Evolutionary conservation across 1,140 invertebrate genomes (phyloP).

Genomic region (Babylonia areolata): DNA sequence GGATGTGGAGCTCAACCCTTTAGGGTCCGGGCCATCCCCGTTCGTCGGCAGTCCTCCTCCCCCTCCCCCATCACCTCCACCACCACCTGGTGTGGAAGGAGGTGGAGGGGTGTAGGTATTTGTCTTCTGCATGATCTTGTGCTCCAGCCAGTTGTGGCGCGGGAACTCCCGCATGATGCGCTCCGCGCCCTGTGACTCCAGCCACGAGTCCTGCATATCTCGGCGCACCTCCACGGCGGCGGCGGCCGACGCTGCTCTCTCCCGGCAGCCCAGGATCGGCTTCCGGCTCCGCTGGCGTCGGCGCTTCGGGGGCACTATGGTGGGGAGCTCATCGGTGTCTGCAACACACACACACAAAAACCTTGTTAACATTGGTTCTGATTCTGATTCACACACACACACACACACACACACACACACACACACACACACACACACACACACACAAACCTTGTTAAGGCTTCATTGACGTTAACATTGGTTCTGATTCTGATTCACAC

Average conservation of each 20-base stretch:
- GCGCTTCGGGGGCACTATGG: constrained; percentile 44
- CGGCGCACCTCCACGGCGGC: not conserved
- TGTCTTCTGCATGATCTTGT: constrained; percentile 50
- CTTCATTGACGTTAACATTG: no score
- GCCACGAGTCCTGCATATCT: constrained; percentile 29
- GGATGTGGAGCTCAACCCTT: no score
- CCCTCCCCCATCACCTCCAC: no score
- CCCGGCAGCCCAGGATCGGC: not conserved
- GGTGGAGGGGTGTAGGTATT: not conserved
- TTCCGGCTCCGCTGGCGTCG: constrained; percentile 19
- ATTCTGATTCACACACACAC: no score
- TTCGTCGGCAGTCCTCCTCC: not conserved
- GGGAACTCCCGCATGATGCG: constrained; percentile 53
- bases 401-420: no score
- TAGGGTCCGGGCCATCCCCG: not conserved
- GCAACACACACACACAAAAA: not conserved
- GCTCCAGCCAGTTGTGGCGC: constrained; percentile 53
- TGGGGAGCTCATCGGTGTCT: constrained; percentile 43
- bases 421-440: no score
- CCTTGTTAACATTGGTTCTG: no score
- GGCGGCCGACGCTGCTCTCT: not conserved
- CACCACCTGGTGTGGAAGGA: not conserved
- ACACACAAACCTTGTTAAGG: no score
- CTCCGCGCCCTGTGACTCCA: constrained; percentile 31
- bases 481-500: no score